Evolutionary conservation across 1,140 invertebrate genomes (phyloP).

Genomic region (Drosophila tropicalis): DNA sequence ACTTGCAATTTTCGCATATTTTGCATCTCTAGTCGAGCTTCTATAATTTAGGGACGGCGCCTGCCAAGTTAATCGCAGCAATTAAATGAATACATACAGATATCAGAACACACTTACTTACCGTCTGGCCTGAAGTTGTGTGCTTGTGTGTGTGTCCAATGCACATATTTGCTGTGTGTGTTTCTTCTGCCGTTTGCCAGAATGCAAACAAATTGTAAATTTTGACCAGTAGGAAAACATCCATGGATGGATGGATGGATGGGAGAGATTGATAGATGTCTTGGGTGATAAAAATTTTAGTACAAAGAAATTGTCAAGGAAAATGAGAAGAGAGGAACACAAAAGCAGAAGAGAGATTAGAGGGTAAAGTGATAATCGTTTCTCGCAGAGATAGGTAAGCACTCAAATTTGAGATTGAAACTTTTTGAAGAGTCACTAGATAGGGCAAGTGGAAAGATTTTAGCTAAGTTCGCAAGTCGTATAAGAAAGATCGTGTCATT

Average conservation of each 20-base stretch:
- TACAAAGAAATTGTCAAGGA: too few species aligned
- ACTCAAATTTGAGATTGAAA: background rate
- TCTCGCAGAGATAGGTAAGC: background rate
- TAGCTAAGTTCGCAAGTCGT: background rate
- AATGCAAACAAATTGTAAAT: background rate
- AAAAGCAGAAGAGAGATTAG: background rate
- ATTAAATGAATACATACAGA: slow-evolving; percentile 1
- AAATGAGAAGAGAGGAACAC: background rate
- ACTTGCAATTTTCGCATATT: background rate
- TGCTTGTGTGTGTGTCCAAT: background rate
- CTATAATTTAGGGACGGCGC: slow-evolving; percentile 3
- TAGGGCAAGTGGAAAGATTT: background rate
- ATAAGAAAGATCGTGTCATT: background rate
- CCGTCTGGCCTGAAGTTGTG: background rate
- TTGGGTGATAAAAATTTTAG: background rate
- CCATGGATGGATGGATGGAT: background rate
- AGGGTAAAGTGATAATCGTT: background rate
- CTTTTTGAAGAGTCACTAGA: background rate
- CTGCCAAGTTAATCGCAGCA: slow-evolving; percentile 8
- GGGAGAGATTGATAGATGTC: background rate
- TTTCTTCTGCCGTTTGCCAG: background rate
- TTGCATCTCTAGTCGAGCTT: background rate
- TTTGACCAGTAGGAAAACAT: background rate
- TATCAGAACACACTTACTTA: background rate
- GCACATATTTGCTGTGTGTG: background rate